These are phyloP conservation scores for Nomada fucata DNA, from an alignment of 2,888 invertebrate genomes.

Conservation along the genomic window DNA sequence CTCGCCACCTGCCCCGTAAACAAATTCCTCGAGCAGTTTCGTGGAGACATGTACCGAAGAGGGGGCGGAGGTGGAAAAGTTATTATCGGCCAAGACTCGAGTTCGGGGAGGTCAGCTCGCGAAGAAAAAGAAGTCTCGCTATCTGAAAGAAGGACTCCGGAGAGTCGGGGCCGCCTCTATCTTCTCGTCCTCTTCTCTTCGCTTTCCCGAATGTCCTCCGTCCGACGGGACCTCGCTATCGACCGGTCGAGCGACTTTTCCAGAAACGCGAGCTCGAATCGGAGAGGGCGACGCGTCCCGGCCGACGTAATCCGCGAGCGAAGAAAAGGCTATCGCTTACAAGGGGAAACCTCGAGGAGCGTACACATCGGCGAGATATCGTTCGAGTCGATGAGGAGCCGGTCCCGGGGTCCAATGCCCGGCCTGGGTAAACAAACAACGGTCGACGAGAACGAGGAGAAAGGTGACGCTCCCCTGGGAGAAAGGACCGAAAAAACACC, in stretches of 20 bases:
- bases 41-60: not conserved
- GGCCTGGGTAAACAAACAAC: constrained; percentile 42
- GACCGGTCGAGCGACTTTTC: constrained; percentile 52
- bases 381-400: not conserved
- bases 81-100: constrained; percentile 70
- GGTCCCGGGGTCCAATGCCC: not conserved
- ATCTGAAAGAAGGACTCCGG: constrained; percentile 67
- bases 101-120: constrained; percentile 55
- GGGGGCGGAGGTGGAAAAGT: constrained; percentile 46
- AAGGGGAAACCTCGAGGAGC: not conserved
- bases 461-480: constrained; percentile 36
- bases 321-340: not conserved
- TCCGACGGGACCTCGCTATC: constrained; percentile 65
- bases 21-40: constrained; percentile 22
- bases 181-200: constrained; percentile 6
- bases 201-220: constrained; percentile 62
- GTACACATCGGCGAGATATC: not conserved
- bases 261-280: not conserved
- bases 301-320: not conserved
- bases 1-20: not conserved
- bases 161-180: constrained; percentile 21
- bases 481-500: constrained; percentile 47
- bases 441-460: constrained; percentile 32
- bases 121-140: constrained; percentile 49
- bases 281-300: too few species aligned